Base-by-base conservation (phyloP, 2,797 vertebrate genomes). In the Poliocrania exsul region DNA sequence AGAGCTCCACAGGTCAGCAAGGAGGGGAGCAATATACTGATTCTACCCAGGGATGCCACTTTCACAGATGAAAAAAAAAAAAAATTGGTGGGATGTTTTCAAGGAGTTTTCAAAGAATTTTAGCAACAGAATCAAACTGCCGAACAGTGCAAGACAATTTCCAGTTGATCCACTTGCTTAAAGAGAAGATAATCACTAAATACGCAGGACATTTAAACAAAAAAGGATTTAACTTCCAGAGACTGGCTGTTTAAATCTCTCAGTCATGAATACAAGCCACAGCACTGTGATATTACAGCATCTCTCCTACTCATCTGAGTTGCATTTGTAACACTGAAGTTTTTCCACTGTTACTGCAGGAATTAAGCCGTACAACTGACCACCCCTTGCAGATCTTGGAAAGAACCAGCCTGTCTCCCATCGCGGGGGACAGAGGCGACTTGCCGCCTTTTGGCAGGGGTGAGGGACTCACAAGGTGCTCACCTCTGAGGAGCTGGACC, bases 1-100 rank as follows among this genome's bases (percentile, higher is more conserved):
- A 87, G 37, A 62, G 89, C 86, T 83, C 57, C 67, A 33, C 64
- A 78, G 86, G 84, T 97, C 92, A 80, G 73, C 50, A 29, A 4
- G 4, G 57, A 90, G 15, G 29, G 47, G n/a, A 77, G 57, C 3
- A 56, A 50, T 13, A 65, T 5, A 50, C 61, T 33, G 40, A 82
- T 66, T 81, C 86, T 29, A 81, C 53, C 21, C 23, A 64, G 64
- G 12, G 46, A 80, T 71, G 33, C 16, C 9, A 16, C 54, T 69
- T 90, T 50, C 40, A 28, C 54, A 58, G 31, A 26, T n/a, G 42
- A 24, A 26, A 40, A 38, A n/a, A 40, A 38, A n/a, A 35, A 31
- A 42, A 46, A 29, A 9, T 2, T 2, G 11, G 20, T 18, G 37
- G 58, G 16, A 58, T 50, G 49, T 35, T 91, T 77, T 73, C 49